Base-by-base conservation (phyloP, 2,113 vertebrate species). In the Hydrochoerus hydrochaeris region DNA sequence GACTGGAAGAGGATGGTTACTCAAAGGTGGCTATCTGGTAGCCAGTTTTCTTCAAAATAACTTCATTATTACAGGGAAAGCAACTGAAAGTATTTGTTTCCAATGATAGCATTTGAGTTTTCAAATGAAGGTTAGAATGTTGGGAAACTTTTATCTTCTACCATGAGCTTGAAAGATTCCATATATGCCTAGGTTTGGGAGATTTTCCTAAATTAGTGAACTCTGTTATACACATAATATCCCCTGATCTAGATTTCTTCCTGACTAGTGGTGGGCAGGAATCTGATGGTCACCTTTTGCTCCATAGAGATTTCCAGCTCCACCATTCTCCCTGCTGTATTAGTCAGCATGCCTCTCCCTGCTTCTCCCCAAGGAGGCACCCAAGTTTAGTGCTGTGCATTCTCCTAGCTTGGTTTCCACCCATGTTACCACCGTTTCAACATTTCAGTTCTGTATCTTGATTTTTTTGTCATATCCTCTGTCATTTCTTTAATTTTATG, bases 21-120 rank as follows among this genome's bases (percentile, higher is more conserved):
- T 94, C n/a, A 69, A 32, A 57, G 62, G 44, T 87, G 75, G 28
- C 67, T 93, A 44, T 87, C 71, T 84, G 20, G 9, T 22, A 95
- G 58, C 44, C 12, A 65, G n/a, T 41, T 87, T 60, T 73, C 11
- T 65, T 62, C 41, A 83, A 65, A 54, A 89, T n/a, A 60, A 52
- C 58, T 32, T 92, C 58, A 5, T 81, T 14, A 62, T 19, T 88
- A 80, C 3, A 26, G 49, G 28, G 54, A 49, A 80, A 95, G 84
- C 2, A 63, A 19, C 17, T 88, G 11, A 41, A 65, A 35, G 26
- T 26, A 77, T 91, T 91, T 88, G 65, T 52, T 91, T 46, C 28
- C 49, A 83, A 93, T 52, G 46, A 49, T 49, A 49, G 46, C 46
- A 49, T 91, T 87, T 85, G 46, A 80, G 10, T 91, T 94, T 97